Percentiles rank a stretch among this genome's conserved stretches.
Conservation (phyloP, 1,140 invertebrate species). For the Battus philenor region DNA sequence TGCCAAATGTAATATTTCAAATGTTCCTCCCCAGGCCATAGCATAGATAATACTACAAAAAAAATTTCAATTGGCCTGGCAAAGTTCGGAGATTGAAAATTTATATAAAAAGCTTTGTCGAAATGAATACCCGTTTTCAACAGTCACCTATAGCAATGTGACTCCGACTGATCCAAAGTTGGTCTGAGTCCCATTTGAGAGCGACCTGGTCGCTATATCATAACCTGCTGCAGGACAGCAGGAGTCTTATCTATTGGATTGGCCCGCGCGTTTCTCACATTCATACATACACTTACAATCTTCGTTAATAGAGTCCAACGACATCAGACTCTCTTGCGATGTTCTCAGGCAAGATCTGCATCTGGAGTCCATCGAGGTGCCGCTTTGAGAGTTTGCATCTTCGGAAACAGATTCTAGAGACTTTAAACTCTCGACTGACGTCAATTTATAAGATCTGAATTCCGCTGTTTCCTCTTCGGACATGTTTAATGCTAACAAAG, state of each 20-base stretch:
- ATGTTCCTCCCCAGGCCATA: background rate
- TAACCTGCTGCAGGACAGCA: no score
- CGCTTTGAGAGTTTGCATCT: conserved; percentile 63
- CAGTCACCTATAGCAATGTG: background rate
- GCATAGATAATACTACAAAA: background rate
- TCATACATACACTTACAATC: conserved; percentile 55
- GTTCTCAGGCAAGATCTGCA: conserved; percentile 58
- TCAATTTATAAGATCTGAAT: conserved; percentile 61
- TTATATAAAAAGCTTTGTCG: background rate
- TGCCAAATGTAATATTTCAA: background rate
- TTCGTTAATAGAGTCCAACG: conserved; percentile 66
- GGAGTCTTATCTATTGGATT: conserved; percentile 37
- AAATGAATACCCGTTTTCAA: background rate
- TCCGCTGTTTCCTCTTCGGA: conserved; percentile 67
- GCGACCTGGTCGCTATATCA: background rate
- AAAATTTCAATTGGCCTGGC: conserved; percentile 1
- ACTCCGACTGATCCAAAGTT: background rate
- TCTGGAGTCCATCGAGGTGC: conserved; percentile 60
- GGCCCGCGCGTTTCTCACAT: conserved; percentile 36
- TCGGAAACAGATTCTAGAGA: conserved; percentile 70
- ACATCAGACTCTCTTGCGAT: conserved; percentile 69
- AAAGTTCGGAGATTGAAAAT: background rate
- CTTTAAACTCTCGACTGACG: conserved; percentile 61
- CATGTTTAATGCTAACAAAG: conserved; percentile 66
- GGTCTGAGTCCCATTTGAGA: background rate